phyloP scores from a whole-genome alignment of 1,140 invertebrate genomes.

The fruit fly (Drosophila melanogaster) region Release_6_plus_ISO1_MT NT_033777.3:25298501-25299000 shows the following conservation, averaged over 20 bases:
- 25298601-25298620: slow-evolving; percentile 26
- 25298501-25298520: slow-evolving; percentile 50
- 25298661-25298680: background rate
- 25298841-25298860: slow-evolving; percentile 57
- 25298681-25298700: slow-evolving; percentile 38
- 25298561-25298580: slow-evolving; percentile 87
- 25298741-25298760: slow-evolving; percentile 58
- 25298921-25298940: slow-evolving; percentile 85
- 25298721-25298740: slow-evolving; percentile 60
- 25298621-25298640: slow-evolving; percentile 67
- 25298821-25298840: slow-evolving; percentile 58
- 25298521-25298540: slow-evolving; percentile 83
- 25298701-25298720: slow-evolving; percentile 61
- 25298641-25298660: background rate
- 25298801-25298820: slow-evolving; percentile 33
- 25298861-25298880: slow-evolving; percentile 84
- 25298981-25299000: slow-evolving; percentile 64
- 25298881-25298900: slow-evolving; percentile 86
- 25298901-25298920: slow-evolving; percentile 85
- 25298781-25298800: slow-evolving; percentile 31
- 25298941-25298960: slow-evolving; percentile 82
- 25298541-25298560: slow-evolving; percentile 86
- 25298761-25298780: slow-evolving; percentile 9
- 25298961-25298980: slow-evolving; percentile 52
- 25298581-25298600: slow-evolving; percentile 68